Evolutionary conservation across 2,888 invertebrate species (phyloP), one percentile per base, ranked within the genome.

Genomic region (Trichopoda pennipes): DNA sequence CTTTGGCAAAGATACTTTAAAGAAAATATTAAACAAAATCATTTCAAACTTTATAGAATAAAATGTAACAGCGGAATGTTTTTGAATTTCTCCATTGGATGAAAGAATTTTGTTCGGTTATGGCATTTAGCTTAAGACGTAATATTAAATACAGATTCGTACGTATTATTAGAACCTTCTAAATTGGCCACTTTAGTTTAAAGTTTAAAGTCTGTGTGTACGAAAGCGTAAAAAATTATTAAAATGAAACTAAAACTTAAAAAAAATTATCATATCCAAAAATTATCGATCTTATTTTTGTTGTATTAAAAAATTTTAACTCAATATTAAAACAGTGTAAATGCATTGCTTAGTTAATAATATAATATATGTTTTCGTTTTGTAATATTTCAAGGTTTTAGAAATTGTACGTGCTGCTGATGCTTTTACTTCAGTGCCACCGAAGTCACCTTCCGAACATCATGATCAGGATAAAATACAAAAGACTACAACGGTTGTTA

Each of bases 401-500:
- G 97, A 97, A 89, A 96, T 97, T 86, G 97, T 97, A 74, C 93
- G 96, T 90, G 97, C 97, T 76, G 97, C 97, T 69, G 91, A 91
- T 84, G 89, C 89, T 64, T 88, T 88, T 61, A 89, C 89, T 61
- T 86, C 88, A 73, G 89, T 91, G 85, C 93, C 93, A 68, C 96
- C 96, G 32, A 96, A 95, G 87, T 96, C 96, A 73, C 96, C 96
- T 58, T 93, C 93, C 84, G 92, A 93, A 42, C 93, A 93, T 84
- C 93, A 93, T 89, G 91, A 92, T 81, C 91, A 91, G 85, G 91
- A 92, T 84, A 94, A 94, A 88, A 93, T 93, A 87, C 92, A 94
- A 85, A 97, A 97, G 92, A 97, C 97, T 77, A 97, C 97, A 85
- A 97, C 97, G 14, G 95, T 97, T 87, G 97, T 97, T 76, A 97